A percentile compares a stretch with the other conserved stretches of the same genome.
Conservation (phyloP, 2,113 vertebrate species). For the Callionymus lyra region DNA sequence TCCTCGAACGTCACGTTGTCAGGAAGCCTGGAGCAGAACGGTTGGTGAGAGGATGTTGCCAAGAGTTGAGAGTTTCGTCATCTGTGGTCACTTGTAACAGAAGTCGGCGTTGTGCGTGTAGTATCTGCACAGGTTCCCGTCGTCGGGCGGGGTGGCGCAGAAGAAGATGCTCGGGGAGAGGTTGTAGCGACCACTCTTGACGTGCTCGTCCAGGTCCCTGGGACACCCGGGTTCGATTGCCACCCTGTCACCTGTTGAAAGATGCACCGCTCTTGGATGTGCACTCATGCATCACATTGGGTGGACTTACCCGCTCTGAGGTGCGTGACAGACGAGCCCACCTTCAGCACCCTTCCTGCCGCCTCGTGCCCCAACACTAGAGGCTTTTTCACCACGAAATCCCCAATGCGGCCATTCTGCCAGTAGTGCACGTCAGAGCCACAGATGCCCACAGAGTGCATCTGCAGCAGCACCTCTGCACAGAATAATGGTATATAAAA, state of each 20-base stretch:
- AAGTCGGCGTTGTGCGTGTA: conserved; percentile 86
- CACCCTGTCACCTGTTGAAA: conserved; percentile 79
- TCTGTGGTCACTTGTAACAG: conserved; percentile 84
- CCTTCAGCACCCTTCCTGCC: conserved; percentile 78
- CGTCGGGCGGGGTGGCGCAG: conserved; percentile 87
- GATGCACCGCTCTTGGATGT: neutral
- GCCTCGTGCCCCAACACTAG: conserved; percentile 93
- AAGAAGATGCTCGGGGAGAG: conserved; percentile 88
- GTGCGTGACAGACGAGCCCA: conserved; percentile 78
- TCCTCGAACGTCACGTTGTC: conserved; percentile 92
- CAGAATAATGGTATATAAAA: too few relatives aligned
- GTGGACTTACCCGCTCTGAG: conserved; percentile 55
- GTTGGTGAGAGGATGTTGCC: neutral
- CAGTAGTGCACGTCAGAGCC: conserved; percentile 95
- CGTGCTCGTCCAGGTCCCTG: conserved; percentile 80
- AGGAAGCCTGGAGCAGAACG: conserved; percentile 71
- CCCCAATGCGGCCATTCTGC: conserved; percentile 81
- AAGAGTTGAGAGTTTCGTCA: conserved; percentile 18
- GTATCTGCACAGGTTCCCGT: conserved; percentile 85
- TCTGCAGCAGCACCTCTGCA: conserved; percentile 84
- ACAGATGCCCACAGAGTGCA: conserved; percentile 96
- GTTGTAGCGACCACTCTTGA: conserved; percentile 85
- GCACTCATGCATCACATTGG: neutral
- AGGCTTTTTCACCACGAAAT: conserved; percentile 78
- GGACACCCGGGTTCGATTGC: conserved; percentile 87